phyloP scores from a whole-genome alignment of 2,797 vertebrate genomes.

The Hypotaenidia okinawae region DNA sequence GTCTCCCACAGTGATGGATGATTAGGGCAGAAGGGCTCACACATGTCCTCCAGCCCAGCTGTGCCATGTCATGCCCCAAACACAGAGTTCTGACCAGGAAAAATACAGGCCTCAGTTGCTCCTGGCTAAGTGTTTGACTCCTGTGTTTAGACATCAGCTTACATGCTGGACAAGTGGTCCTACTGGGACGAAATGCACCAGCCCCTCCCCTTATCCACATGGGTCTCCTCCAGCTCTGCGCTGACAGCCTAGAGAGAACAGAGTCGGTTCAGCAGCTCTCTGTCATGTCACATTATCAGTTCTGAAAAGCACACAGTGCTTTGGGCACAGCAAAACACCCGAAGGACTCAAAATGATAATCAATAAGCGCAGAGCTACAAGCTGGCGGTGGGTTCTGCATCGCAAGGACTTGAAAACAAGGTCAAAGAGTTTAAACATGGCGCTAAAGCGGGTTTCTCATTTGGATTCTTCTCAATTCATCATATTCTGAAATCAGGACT shows the following conservation, averaged over 20 bases:
- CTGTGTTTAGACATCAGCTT: background rate
- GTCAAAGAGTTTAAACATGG: background rate
- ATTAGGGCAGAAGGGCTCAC: background rate
- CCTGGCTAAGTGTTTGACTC: background rate
- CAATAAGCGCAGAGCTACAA: background rate
- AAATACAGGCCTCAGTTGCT: background rate
- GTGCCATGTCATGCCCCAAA: background rate
- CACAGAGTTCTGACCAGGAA: background rate
- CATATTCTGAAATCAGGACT: background rate
- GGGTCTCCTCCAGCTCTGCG: background rate
- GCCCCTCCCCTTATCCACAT: background rate
- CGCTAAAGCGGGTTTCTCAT: background rate
- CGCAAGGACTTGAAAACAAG: constrained; percentile 7
- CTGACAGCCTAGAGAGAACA: background rate
- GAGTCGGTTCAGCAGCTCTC: background rate
- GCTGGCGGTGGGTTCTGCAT: background rate
- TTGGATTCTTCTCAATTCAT: background rate
- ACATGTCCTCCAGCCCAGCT: rapidly evolving
- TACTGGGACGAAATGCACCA: background rate
- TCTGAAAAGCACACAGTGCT: background rate
- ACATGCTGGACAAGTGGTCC: background rate
- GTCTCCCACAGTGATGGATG: background rate
- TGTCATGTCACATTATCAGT: constrained; percentile 29
- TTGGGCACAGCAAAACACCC: background rate
- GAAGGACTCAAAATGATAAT: constrained; percentile 29